Conservation (phyloP, 2,797 vertebrate species). For the Mormyrops attenuatus region DNA sequence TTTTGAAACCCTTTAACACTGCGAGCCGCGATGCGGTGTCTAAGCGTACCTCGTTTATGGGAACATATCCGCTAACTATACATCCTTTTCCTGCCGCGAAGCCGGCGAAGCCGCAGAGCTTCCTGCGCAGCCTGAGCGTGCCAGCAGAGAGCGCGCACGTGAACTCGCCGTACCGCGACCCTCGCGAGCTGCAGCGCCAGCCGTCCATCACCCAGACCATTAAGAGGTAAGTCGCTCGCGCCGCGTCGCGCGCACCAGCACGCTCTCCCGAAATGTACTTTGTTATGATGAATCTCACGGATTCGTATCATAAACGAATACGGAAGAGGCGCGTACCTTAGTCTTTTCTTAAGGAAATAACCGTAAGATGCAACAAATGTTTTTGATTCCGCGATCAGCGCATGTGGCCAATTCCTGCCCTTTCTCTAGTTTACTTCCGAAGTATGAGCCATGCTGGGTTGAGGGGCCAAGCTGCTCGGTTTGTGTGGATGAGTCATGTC, state of each 20-base stretch:
- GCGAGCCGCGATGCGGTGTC: background rate
- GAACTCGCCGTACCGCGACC: slow-evolving; percentile 58
- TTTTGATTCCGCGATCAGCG: background rate
- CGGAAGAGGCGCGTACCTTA: background rate
- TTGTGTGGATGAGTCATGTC: background rate
- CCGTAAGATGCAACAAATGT: background rate
- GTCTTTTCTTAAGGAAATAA: background rate
- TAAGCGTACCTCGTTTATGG: background rate
- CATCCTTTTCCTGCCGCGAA: slow-evolving; percentile 33
- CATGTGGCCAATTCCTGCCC: background rate
- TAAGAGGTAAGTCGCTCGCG: slow-evolving; percentile 67
- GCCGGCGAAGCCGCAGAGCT: slow-evolving; percentile 59
- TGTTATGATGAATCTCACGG: background rate
- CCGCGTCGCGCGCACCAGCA: slow-evolving; percentile 3
- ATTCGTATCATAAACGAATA: background rate
- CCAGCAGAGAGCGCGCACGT: slow-evolving; percentile 70
- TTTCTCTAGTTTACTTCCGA: background rate
- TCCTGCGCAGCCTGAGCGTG: slow-evolving; percentile 83
- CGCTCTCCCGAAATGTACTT: background rate
- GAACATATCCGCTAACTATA: background rate
- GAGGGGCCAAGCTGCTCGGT: background rate
- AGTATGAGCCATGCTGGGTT: background rate
- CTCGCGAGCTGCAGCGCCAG: slow-evolving; percentile 65
- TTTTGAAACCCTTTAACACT: background rate
- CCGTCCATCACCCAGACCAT: slow-evolving; percentile 88